phyloP scores from a whole-genome alignment of 2,113 vertebrate genomes.

The Lamprotornis superbus region DNA sequence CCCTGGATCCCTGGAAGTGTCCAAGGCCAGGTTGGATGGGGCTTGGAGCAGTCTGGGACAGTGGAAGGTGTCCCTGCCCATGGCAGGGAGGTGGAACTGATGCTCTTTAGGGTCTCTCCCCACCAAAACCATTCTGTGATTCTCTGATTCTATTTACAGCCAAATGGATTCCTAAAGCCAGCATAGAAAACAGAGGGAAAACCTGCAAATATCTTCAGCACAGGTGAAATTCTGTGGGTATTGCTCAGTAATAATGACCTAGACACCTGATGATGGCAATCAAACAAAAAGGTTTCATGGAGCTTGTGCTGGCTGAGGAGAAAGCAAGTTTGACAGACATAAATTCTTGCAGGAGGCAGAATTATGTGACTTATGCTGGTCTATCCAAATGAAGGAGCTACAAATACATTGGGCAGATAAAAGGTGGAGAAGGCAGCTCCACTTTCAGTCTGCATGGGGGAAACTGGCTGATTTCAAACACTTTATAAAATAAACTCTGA shows the following conservation, averaged over 20 bases:
- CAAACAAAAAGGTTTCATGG: background rate
- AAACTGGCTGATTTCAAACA: background rate
- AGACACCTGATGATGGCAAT: background rate
- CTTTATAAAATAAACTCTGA: background rate
- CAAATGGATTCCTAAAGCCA: background rate
- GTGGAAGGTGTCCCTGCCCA: background rate
- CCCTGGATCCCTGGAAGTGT: background rate
- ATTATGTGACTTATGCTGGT: rapidly evolving
- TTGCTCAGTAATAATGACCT: background rate
- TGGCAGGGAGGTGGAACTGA: background rate
- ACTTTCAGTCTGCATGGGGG: background rate
- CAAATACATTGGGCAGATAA: background rate
- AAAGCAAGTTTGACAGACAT: background rate
- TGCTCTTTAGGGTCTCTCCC: background rate
- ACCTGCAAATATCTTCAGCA: background rate
- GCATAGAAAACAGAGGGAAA: background rate
- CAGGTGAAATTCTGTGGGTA: background rate
- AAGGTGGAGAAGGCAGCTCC: background rate
- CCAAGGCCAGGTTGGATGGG: rapidly evolving
- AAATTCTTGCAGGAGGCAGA: background rate
- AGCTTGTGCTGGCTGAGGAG: background rate
- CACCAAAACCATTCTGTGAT: background rate
- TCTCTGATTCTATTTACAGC: background rate
- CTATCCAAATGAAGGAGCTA: background rate
- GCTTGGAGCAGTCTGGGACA: rapidly evolving